Evolutionary conservation across 1,140 invertebrate species (phyloP).

Genomic region (Maniola jurtina): DNA sequence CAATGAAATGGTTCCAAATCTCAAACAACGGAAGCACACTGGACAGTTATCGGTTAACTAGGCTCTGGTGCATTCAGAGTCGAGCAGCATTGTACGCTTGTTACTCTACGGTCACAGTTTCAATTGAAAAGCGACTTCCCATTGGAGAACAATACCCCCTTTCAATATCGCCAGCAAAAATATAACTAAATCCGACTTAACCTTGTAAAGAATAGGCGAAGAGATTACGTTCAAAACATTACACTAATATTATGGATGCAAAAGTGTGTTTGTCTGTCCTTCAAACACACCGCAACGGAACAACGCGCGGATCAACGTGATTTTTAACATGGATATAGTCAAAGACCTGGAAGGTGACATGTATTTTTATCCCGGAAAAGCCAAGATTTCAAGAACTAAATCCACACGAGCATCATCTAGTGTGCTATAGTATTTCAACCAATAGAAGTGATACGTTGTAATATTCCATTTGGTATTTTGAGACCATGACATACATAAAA

Average conservation of each 20-base stretch:
- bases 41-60: conserved; percentile 28
- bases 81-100: conserved; percentile 24
- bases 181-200: conserved; percentile 34
- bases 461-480: no score
- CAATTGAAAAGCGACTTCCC: conserved; percentile 34
- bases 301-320: background rate
- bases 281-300: background rate
- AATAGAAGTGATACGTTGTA: no score
- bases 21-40: conserved; percentile 21
- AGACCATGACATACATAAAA: no score
- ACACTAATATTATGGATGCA: no score
- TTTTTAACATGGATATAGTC: no score
- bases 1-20: conserved; percentile 5
- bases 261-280: background rate
- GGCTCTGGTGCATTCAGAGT: conserved; percentile 28
- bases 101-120: conserved; percentile 25
- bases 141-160: conserved; percentile 34
- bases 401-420: no score
- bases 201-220: conserved; percentile 24
- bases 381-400: no score
- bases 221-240: background rate
- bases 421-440: no score
- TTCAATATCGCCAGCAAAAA: conserved; percentile 42
- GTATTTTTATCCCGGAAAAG: no score
- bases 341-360: no score